Evolutionary conservation across 1,140 invertebrate species (phyloP).

Genomic region (Harpegnathos saltator): DNA sequence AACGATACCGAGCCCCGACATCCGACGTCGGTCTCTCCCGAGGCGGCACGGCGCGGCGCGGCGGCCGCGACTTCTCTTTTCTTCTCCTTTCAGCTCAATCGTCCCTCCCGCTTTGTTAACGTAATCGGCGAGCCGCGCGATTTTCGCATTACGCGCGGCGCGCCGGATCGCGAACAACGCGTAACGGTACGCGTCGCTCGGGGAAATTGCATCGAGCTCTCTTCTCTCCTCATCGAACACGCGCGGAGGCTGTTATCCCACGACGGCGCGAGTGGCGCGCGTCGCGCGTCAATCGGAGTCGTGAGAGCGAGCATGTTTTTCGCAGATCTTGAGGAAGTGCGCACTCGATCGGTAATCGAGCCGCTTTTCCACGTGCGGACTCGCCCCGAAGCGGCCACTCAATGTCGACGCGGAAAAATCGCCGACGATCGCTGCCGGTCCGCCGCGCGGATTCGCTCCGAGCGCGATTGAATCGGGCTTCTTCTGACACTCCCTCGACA

Average conservation of each 20-base stretch:
- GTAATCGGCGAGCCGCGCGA: neutral
- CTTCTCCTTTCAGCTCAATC: too few relatives aligned
- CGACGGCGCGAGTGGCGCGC: neutral
- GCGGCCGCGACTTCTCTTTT: too few relatives aligned
- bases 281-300: too few relatives aligned
- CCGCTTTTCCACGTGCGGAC: slow-evolving; percentile 2
- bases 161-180: slow-evolving; percentile 39
- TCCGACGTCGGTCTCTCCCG: neutral
- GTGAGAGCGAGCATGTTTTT: neutral
- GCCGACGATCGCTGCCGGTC: too few relatives aligned
- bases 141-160: slow-evolving; percentile 24
- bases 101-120: too few relatives aligned
- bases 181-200: slow-evolving; percentile 21
- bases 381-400: slow-evolving; percentile 13
- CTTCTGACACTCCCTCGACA: slow-evolving; percentile 8
- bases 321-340: too few relatives aligned
- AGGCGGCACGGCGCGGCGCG: too few relatives aligned
- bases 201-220: slow-evolving; percentile 7
- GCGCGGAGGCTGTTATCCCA: neutral
- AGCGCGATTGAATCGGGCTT: slow-evolving; percentile 15
- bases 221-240: neutral
- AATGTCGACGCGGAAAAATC: slow-evolving; percentile 15
- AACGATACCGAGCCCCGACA: slow-evolving; percentile 15
- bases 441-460: slow-evolving; percentile 3
- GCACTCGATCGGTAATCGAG: too few relatives aligned